These are phyloP conservation scores for Plutella xylostella DNA, from an alignment of 2,888 invertebrate species.

Conservation along the genomic window DNA sequence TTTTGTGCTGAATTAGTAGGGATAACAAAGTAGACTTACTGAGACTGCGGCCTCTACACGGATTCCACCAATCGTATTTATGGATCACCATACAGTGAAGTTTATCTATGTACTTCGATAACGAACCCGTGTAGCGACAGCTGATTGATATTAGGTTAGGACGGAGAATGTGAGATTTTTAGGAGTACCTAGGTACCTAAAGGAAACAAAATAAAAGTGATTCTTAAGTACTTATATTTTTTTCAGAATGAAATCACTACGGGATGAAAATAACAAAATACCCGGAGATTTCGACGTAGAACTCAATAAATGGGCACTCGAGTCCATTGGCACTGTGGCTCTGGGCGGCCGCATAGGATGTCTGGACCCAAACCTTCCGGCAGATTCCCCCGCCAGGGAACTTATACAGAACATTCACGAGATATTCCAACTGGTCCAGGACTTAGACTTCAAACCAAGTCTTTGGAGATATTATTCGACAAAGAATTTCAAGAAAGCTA, in stretches of 20 bases:
- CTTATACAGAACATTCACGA: conserved; percentile 42
- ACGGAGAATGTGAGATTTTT: too few relatives aligned
- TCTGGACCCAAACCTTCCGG: conserved; percentile 34
- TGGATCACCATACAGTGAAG: neutral
- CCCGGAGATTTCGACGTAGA: conserved; percentile 65
- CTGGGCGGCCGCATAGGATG: conserved; percentile 47
- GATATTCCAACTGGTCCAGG: conserved; percentile 25
- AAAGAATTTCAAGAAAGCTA: conserved; percentile 33
- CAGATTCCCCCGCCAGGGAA: conserved; percentile 37
- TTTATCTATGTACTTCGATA: too few relatives aligned
- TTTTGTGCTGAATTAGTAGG: neutral
- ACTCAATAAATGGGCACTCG: conserved; percentile 74
- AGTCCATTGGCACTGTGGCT: conserved; percentile 57
- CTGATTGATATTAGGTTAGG: too few relatives aligned
- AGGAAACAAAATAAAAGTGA: neutral
- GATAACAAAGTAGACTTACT: neutral
- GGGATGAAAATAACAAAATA: conserved; percentile 64
- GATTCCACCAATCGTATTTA: neutral
- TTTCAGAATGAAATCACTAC: conserved; percentile 62
- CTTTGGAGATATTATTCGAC: conserved; percentile 38
- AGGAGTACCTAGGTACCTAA: too few relatives aligned
- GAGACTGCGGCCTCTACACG: neutral
- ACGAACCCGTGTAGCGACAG: too few relatives aligned
- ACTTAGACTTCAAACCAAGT: conserved; percentile 40
- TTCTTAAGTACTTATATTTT: neutral